Evolutionary conservation across 2,888 invertebrate genomes (phyloP).

Genomic region (Monochamus alternatus): DNA sequence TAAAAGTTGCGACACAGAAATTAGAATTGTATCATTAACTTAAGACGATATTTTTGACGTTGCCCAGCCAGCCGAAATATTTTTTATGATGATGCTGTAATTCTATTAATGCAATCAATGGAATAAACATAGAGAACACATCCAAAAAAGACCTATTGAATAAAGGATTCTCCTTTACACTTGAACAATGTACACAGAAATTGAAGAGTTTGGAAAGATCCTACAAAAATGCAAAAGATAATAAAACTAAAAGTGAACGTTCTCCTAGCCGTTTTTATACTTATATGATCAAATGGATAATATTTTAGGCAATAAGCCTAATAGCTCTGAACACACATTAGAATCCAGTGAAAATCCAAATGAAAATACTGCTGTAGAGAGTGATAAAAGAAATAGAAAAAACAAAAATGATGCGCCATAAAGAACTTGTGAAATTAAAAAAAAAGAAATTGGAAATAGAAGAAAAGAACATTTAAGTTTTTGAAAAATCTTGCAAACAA

Average conservation of each 20-base stretch:
- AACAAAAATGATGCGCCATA: not conserved
- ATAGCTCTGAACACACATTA: not conserved
- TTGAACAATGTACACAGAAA: not conserved
- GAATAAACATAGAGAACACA: not conserved
- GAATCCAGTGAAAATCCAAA: constrained; percentile 2
- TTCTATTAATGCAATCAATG: constrained; percentile 52
- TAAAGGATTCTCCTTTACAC: not conserved
- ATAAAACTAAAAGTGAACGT: not conserved
- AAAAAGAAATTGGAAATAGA: constrained; percentile 5
- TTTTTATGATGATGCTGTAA: constrained; percentile 51
- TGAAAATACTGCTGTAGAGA: not conserved
- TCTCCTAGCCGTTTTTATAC: not conserved
- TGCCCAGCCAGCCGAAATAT: too few species aligned
- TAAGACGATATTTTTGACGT: too few species aligned
- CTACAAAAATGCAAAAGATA: not conserved
- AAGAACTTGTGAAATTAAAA: not conserved
- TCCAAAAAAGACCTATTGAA: constrained; percentile 1
- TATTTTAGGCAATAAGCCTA: not conserved
- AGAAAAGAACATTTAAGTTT: not conserved
- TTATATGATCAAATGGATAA: not conserved
- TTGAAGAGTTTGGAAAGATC: not conserved
- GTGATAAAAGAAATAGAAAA: not conserved
- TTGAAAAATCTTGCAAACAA: not conserved
- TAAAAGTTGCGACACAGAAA: too few species aligned
- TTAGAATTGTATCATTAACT: too few species aligned